Evolutionary conservation across 2,888 invertebrate genomes (phyloP), one percentile per base, ranked within the genome.

Genomic region (Clunio marinus): DNA sequence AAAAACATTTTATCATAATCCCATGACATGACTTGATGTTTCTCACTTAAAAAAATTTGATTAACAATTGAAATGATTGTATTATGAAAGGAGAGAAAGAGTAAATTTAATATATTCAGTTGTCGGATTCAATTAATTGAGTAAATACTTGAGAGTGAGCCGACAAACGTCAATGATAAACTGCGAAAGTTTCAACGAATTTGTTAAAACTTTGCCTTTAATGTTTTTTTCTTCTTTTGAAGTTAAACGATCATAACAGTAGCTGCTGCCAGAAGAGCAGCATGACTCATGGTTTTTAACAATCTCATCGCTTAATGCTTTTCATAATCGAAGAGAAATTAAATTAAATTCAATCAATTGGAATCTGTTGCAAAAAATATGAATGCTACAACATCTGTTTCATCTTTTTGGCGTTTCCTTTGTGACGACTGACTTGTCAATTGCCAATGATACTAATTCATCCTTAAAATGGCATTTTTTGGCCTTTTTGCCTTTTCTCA

Each of bases 11-110:
- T 41, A 41, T 41, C 41, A 41, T 41, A 41, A 41, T 41, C 41
- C 41, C 41, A n/a, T 41, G 41, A 51, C 51, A 51, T 51, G 51
- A 51, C 51, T 51, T 51, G 51, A 51, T 51, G 51, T 51, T 51
- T 51, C 51, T 51, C 51, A 51, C 51, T 51, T 51, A 8, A 51
- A 17, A 32, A 51, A 51, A 51, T 51, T 51, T 51, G 51, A 51
- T 51, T 22, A 51, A 51, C 51, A 17, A 51, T 51, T 51, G 51
- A 20, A 32, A 17, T 17, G 17, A 2, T 41, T 41, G 41, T 41
- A 15, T 41, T 5, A 2, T n/a, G 41, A n/a, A 10, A 10, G 41
- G 2, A 2, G 41, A 41, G 32, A 32, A 10, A 41, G 41, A 41
- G 41, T 3, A 41, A 41, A n/a, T 15, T 41, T 2, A 41, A 41